These are phyloP conservation scores for Euphydryas editha DNA, from an alignment of 2,888 invertebrate genomes.

Conservation along the genomic window DNA sequence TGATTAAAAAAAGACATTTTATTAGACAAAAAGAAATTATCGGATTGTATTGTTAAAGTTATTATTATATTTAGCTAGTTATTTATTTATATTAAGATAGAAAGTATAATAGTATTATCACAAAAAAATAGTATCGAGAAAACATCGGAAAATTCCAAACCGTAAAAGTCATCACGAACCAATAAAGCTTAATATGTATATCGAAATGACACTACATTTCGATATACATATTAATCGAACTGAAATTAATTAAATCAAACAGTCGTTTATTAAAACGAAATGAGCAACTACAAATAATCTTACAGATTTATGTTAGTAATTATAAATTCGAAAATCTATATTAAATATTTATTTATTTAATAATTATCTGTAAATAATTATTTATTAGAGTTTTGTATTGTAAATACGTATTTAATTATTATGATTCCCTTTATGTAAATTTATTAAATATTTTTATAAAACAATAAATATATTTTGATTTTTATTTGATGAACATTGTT, in stretches of 20 bases:
- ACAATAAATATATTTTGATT: too few species aligned
- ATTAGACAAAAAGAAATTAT: too few species aligned
- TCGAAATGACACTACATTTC: too few species aligned
- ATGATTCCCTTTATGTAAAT: too few species aligned
- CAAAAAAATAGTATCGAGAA: background rate
- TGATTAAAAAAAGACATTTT: too few species aligned
- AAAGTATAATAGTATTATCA: background rate
- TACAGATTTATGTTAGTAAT: slow-evolving; percentile 11
- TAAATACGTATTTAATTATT: too few species aligned
- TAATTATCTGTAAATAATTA: background rate
- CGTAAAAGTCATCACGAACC: slow-evolving; percentile 4
- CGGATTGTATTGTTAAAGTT: too few species aligned
- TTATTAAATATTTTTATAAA: too few species aligned
- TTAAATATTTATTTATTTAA: background rate
- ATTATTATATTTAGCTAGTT: too few species aligned
- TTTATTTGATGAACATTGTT: too few species aligned
- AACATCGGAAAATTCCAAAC: background rate
- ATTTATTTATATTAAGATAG: too few species aligned
- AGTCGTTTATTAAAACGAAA: slow-evolving; percentile 13
- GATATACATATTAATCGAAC: slow-evolving; percentile 18
- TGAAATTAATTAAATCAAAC: slow-evolving; percentile 22
- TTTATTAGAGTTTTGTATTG: too few species aligned
- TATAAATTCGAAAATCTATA: background rate
- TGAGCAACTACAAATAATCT: slow-evolving; percentile 2
- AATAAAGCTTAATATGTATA: slow-evolving; percentile 11